phyloP scores from a whole-genome alignment of 2,888 invertebrate species.

The Resseliella maxima region DNA sequence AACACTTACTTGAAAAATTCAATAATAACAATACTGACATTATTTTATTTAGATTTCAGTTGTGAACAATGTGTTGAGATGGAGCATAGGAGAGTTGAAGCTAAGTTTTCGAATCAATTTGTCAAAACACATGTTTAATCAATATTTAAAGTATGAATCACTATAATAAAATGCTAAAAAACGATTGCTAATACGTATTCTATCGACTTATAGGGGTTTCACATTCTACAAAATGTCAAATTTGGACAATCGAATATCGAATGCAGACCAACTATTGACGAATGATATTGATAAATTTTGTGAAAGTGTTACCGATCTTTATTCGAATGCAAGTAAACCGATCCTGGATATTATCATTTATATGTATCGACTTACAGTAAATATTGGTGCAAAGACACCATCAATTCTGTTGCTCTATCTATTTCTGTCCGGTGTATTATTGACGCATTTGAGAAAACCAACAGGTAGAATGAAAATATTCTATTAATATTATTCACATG shows the following conservation, averaged over 20 bases:
- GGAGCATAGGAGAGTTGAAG: constrained; percentile 93
- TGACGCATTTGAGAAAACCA: constrained; percentile 89
- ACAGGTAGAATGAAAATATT: constrained; percentile 70
- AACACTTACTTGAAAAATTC: constrained; percentile 65
- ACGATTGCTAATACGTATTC: constrained; percentile 56
- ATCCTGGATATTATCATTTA: constrained; percentile 94
- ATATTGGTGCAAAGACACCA: constrained; percentile 90
- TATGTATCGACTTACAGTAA: constrained; percentile 86
- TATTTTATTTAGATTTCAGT: constrained; percentile 81
- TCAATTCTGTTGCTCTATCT: constrained; percentile 88
- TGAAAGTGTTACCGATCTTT: constrained; percentile 92
- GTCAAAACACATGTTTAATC: constrained; percentile 86
- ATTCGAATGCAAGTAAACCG: constrained; percentile 97
- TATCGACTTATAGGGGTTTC: constrained; percentile 75
- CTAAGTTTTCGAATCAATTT: constrained; percentile 89
- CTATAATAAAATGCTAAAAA: too few species aligned
- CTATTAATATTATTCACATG: not conserved
- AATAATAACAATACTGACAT: too few species aligned
- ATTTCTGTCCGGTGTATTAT: constrained; percentile 83
- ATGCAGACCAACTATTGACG: constrained; percentile 95
- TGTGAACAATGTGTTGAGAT: constrained; percentile 93
- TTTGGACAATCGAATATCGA: constrained; percentile 92
- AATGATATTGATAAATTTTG: constrained; percentile 98
- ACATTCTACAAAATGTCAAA: constrained; percentile 98
- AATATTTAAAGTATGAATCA: constrained; percentile 90